Evolutionary conservation across 2,797 vertebrate genomes (phyloP), one percentile per base, ranked within the genome.

Genomic region (Siniperca undulata): DNA sequence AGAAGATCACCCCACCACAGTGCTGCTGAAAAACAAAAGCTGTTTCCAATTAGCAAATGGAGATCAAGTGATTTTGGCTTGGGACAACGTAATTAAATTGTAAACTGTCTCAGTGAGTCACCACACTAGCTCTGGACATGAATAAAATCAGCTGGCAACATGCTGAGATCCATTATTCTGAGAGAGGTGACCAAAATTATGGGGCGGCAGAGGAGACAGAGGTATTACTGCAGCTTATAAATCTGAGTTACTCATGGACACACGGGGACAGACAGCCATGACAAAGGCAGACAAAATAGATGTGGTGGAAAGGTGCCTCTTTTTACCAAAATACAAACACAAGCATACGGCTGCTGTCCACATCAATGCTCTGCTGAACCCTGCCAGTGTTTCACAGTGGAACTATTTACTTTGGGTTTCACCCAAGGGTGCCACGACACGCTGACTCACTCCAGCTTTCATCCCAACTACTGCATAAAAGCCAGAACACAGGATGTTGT

Each of bases 61-160:
- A 77, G 70, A 88, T 79, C 73, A 55, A 76, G 80, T 50, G 40
- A 85, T 87, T 66, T 73, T 78, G 82, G 65, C 86, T 62, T 1
- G 19, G 46, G n/a, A 38, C 75, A 74, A 59, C 24, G 17, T 74
- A 75, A 85, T 89, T 84, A 85, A 86, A 86, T 60, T 75, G 77
- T 84, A 66, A 85, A 81, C 24, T 24, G 78, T 55, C 77, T 74
- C 27, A 13, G 65, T 82, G 75, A 85, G 74, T 84, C 82, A 83
- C 27, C 55, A 36, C 73, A 42, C 59, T 22, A 16, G 30, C 67
- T 42, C 24, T 30, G 71, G 71, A 70, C 66, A 79, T 62, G 71
- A 90, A 87, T 86, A 82, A 77, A 84, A 83, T 61, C 82, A 66
- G 44, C 53, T 86, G 82, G 74, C 78, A 78, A 70, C 52, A 66